Base-by-base conservation (phyloP, 1,140 invertebrate genomes). In the Ceratina australensis region DNA sequence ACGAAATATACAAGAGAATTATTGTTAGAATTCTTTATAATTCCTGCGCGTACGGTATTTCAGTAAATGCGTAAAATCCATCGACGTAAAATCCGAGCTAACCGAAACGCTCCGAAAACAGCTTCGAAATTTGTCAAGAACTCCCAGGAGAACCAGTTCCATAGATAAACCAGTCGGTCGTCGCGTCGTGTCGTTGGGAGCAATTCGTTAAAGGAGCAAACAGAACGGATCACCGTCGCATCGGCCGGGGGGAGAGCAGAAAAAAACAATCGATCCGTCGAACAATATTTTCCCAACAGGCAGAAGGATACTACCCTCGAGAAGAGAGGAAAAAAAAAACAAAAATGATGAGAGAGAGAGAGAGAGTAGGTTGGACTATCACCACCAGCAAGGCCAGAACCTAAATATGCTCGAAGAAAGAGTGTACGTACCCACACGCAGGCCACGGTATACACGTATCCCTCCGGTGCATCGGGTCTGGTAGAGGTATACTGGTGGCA, bases 401-500 rank as follows among this genome's bases (percentile, higher is more conserved):
- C 61, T 50, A 61, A 74, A 66, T 65, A 22, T 73, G 49, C 69
- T 52, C 63, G 78, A 60, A 42, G 77, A 66, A 73, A 80, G 52
- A 76, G 42, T 60, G 59, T 69, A 56, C 26, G 72, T 83, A 63
- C 74, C 73, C 64, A 64, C 73, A 68, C 69, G 33, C 33, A 42
- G 5, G 8, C 33, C 5, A 10, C 33, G 0, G 33, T 10, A 33
- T 5, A 33, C 28, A 42, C 33, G 33, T 42, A 42, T 8, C 2
- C 84, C 68, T 84, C 66, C 66, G 71, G 78, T 85, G 61, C 33
- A 54, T 16, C 52, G 52, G 69, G 76, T 80, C 56, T 63, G 68
- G 57, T 26, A 68, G 67, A 69, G 64, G 77, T 67, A 20, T 16
- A 33, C 24, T 24, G 47, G 47, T 42, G 63, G 60, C 72, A 78